Conservation (phyloP, 2,113 vertebrate genomes). For the Erpornis zantholeuca region DNA sequence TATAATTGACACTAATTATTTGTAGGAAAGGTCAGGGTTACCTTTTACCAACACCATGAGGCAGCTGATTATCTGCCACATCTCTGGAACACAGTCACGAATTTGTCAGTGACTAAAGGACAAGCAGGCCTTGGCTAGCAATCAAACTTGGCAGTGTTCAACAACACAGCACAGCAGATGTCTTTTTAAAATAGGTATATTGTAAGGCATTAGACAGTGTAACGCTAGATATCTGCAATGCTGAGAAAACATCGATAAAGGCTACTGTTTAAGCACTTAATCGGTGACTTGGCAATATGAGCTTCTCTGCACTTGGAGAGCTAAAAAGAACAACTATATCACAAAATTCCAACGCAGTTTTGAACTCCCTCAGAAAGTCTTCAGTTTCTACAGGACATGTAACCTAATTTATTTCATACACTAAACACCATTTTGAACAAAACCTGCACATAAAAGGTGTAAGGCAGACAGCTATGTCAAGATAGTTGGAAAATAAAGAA, state of each 20-base stretch:
- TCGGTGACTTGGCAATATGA: not conserved
- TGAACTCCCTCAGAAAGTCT: not conserved
- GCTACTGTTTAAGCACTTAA: not conserved
- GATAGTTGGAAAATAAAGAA: not conserved
- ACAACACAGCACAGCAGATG: slow-evolving; percentile 21
- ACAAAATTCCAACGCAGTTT: not conserved
- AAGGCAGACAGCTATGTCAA: not conserved
- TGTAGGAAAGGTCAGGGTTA: slow-evolving; percentile 46
- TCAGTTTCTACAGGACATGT: not conserved
- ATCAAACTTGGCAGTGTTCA: not conserved
- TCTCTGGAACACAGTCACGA: slow-evolving; percentile 27
- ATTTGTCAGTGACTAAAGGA: slow-evolving; percentile 23
- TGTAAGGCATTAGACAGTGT: not conserved
- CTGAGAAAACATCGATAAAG: not conserved
- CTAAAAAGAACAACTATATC: not conserved
- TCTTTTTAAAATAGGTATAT: slow-evolving; percentile 38
- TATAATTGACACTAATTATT: slow-evolving; percentile 43
- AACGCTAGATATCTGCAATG: not conserved
- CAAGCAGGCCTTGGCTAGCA: slow-evolving; percentile 16
- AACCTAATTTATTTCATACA: not conserved
- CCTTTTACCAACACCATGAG: not conserved
- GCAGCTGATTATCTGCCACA: slow-evolving; percentile 40
- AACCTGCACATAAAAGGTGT: not conserved
- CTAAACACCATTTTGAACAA: not conserved
- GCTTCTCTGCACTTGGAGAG: not conserved